Conservation (phyloP, 2,888 invertebrate species). For the Pyrrhia umbra region DNA sequence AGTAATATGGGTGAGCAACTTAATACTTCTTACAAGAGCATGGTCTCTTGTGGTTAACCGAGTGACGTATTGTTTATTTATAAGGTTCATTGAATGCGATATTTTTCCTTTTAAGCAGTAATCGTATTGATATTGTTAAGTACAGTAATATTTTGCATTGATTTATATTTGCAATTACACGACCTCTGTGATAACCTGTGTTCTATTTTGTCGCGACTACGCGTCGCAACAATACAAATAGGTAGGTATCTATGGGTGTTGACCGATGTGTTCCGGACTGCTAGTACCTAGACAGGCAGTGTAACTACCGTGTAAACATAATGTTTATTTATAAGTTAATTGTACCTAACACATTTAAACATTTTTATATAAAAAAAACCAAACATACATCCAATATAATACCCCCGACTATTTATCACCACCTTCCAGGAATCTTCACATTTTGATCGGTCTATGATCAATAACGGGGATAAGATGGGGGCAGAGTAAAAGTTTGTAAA, state of each 20-base stretch:
- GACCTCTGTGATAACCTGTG: slow-evolving; percentile 61
- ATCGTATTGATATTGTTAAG: slow-evolving; percentile 26
- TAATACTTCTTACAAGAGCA: slow-evolving; percentile 9
- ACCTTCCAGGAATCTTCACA: no score
- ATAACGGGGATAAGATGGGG: no score
- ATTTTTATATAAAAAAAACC: no score
- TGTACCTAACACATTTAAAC: background rate
- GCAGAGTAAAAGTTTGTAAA: no score
- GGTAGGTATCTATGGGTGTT: slow-evolving; percentile 43
- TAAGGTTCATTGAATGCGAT: slow-evolving; percentile 44
- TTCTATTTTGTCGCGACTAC: slow-evolving; percentile 33
- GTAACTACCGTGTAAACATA: background rate
- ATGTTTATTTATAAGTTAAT: slow-evolving; percentile 37
- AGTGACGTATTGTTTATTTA: slow-evolving; percentile 53
- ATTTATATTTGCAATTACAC: slow-evolving; percentile 50
- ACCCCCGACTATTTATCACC: no score
- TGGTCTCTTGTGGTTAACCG: slow-evolving; percentile 52
- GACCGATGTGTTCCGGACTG: slow-evolving; percentile 13
- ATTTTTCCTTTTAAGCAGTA: slow-evolving; percentile 40
- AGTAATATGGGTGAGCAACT: slow-evolving; percentile 33
- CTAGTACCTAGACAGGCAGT: background rate
- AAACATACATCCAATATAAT: no score
- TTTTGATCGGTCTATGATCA: no score
- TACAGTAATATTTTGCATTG: slow-evolving; percentile 42
- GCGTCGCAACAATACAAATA: slow-evolving; percentile 44